Percentiles rank a stretch among this genome's conserved stretches.
Conservation (phyloP, 2,888 invertebrate genomes). For the Habroteleia sp. region DNA sequence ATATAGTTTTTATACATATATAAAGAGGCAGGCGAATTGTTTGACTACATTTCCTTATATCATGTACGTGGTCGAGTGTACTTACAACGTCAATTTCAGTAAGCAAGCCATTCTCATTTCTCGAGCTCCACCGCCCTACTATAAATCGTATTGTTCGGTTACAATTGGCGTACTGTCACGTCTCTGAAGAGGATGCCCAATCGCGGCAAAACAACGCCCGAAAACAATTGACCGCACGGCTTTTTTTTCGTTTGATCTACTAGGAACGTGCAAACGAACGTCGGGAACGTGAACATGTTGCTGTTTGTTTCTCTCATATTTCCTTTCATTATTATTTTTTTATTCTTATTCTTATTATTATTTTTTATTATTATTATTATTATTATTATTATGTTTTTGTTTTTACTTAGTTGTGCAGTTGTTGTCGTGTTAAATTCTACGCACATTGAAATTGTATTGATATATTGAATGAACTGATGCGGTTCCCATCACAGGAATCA, state of each 20-base stretch:
- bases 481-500: not conserved
- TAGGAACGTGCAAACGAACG: conserved; percentile 9
- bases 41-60: conserved; percentile 43
- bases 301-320: conserved; percentile 9
- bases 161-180: not conserved
- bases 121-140: not conserved
- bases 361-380: too few species aligned
- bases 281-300: conserved; percentile 3
- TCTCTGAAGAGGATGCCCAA: conserved; percentile 48
- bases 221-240: conserved; percentile 4
- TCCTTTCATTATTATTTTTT: not conserved
- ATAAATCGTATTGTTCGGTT: not conserved
- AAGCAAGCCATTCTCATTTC: not conserved
- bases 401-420: conserved; percentile 27
- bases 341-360: not conserved
- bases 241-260: not conserved
- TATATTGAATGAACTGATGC: conserved; percentile 21
- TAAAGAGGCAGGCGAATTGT: conserved; percentile 57
- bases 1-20: conserved; percentile 57
- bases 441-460: conserved; percentile 41
- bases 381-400: too few species aligned
- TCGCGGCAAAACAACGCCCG: not conserved
- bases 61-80: not conserved
- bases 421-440: conserved; percentile 51
- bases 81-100: not conserved